Conservation (phyloP, 2,113 vertebrate species). For the Periophthalmodon schlosseri region DNA sequence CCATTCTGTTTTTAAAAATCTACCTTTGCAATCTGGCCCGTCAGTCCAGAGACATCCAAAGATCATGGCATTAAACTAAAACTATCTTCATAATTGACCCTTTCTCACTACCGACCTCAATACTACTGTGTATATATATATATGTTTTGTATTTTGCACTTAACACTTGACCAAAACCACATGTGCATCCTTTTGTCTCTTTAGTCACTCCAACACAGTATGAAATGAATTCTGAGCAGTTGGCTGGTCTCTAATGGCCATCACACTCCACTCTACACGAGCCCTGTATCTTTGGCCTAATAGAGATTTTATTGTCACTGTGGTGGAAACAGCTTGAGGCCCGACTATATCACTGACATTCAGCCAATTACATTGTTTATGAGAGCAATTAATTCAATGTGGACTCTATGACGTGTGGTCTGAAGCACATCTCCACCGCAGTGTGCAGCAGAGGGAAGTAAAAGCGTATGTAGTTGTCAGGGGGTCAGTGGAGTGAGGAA, state of each 20-base stretch:
- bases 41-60: no score
- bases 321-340: constrained; percentile 42
- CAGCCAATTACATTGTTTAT: constrained; percentile 51
- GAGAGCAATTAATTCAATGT: constrained; percentile 60
- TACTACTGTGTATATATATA: no score
- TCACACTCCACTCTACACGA: constrained; percentile 53
- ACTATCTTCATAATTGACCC: no score
- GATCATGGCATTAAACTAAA: no score
- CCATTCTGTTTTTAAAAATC: no score
- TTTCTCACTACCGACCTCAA: no score
- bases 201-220: neutral
- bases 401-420: constrained; percentile 34
- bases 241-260: constrained; percentile 51
- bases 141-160: no score
- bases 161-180: neutral
- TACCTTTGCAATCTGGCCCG: no score
- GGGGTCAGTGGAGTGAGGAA: neutral
- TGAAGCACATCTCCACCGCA: constrained; percentile 25
- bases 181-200: neutral
- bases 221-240: constrained; percentile 47
- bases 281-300: constrained; percentile 55
- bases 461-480: neutral
- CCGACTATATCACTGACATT: constrained; percentile 42
- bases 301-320: constrained; percentile 63
- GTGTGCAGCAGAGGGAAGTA: neutral